A percentile compares a stretch with the other conserved stretches of the same genome.
phyloP scores from a whole-genome alignment of 1,140 invertebrate genomes.

The Magallana angulata region DNA sequence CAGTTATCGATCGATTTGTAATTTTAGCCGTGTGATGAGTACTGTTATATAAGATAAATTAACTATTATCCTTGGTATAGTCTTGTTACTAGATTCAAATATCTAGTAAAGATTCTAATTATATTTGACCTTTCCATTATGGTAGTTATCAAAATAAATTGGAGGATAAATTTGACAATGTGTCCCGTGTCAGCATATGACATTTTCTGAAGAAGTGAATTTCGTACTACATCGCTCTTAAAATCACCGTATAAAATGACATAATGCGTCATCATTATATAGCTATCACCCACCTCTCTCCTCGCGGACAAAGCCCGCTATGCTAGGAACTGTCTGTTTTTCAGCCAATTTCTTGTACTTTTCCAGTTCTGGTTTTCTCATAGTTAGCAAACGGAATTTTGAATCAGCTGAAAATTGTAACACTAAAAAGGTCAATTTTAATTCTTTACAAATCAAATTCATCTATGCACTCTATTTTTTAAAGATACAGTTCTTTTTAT shows the following conservation, averaged over 20 bases:
- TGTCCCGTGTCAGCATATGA: not conserved
- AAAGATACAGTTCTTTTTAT: no score
- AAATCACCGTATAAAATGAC: not conserved
- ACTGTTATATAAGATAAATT: no score
- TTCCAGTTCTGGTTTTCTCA: conserved; percentile 2
- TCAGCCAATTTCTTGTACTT: conserved; percentile 1
- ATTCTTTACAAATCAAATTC: no score
- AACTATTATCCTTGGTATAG: no score
- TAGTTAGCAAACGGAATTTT: not conserved
- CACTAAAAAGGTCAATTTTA: no score
- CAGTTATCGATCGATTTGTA: no score
- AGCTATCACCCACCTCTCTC: not conserved
- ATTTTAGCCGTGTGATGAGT: no score
- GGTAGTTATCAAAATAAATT: not conserved
- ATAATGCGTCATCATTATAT: not conserved
- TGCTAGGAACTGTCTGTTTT: not conserved
- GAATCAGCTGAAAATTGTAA: not conserved
- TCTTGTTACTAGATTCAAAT: no score
- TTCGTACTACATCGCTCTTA: not conserved
- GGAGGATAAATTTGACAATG: not conserved
- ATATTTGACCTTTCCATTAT: conserved; percentile 16
- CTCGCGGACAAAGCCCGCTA: conserved; percentile 1
- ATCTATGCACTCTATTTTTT: no score
- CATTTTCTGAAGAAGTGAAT: not conserved
- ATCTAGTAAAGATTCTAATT: not conserved